Evolutionary conservation across 1,140 invertebrate species (phyloP).

Genomic region (Conopomorpha cramerella): DNA sequence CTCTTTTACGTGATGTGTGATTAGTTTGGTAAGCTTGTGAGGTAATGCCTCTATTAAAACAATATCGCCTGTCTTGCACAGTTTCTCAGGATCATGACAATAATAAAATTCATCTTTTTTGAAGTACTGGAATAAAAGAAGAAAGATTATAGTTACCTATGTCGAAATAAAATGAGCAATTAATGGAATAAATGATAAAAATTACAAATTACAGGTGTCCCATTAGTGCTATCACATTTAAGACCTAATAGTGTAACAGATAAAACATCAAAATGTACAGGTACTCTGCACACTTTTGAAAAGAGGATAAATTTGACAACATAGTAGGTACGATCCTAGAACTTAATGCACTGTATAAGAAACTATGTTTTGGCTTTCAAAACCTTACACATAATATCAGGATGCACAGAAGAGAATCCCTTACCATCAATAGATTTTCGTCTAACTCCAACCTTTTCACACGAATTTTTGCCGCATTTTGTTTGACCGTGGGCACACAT

Average conservation of each 20-base stretch:
- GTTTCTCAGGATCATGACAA: slow-evolving; percentile 76
- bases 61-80: slow-evolving; percentile 81
- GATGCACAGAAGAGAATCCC: slow-evolving; percentile 18
- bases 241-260: too few relatives aligned
- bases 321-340: not conserved
- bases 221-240: too few relatives aligned
- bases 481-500: slow-evolving; percentile 73
- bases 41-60: slow-evolving; percentile 77
- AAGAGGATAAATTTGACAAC: slow-evolving; percentile 2
- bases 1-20: slow-evolving; percentile 79
- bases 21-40: slow-evolving; percentile 72
- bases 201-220: too few relatives aligned
- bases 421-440: slow-evolving; percentile 70
- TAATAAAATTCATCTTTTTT: slow-evolving; percentile 70
- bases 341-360: too few relatives aligned
- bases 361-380: too few relatives aligned
- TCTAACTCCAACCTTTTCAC: slow-evolving; percentile 73
- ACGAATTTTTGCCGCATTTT: slow-evolving; percentile 76
- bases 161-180: slow-evolving; percentile 18
- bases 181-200: slow-evolving; percentile 10
- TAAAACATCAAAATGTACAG: too few relatives aligned
- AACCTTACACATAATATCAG: slow-evolving; percentile 2
- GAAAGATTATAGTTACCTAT: too few relatives aligned
- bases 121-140: slow-evolving; percentile 80
- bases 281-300: too few relatives aligned